Evolutionary conservation across 2,888 invertebrate genomes (phyloP).

Genomic region (Petrolisthes manimaculis): DNA sequence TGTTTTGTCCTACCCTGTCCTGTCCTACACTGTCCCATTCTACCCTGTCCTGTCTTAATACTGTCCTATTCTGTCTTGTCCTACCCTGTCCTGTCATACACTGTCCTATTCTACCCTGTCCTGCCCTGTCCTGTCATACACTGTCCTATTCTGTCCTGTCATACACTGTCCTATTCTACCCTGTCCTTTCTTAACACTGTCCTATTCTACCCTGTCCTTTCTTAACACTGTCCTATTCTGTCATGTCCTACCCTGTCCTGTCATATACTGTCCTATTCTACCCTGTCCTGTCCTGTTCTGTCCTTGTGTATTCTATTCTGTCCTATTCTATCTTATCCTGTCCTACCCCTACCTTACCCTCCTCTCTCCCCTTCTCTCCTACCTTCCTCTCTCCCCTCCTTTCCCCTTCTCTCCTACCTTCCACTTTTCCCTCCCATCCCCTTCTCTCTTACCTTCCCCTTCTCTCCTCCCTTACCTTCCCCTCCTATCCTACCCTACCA

Average conservation of each 20-base stretch:
- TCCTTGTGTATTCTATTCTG: not conserved
- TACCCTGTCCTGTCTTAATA: no score
- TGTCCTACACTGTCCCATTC: no score
- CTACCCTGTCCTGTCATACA: no score
- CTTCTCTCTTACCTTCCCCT: not conserved
- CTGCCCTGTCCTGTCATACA: not conserved
- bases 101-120: not conserved
- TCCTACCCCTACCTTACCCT: not conserved
- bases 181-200: not conserved
- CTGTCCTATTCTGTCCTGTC: not conserved
- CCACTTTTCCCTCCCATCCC: no score
- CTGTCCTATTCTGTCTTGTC: no score
- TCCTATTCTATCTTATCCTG: not conserved
- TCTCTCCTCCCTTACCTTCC: not conserved
- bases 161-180: not conserved
- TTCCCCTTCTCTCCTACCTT: not conserved
- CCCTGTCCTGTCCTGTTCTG: not conserved
- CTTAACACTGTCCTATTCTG: conserved; percentile 1
- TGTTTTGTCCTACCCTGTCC: not conserved
- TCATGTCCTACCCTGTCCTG: not conserved
- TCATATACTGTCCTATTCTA: not conserved
- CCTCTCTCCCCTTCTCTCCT: not conserved
- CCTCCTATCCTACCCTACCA: not conserved
- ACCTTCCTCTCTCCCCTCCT: not conserved
- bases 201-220: not conserved